Base-by-base conservation (phyloP, 2,888 invertebrate genomes). In the Loripinus fragilis region DNA sequence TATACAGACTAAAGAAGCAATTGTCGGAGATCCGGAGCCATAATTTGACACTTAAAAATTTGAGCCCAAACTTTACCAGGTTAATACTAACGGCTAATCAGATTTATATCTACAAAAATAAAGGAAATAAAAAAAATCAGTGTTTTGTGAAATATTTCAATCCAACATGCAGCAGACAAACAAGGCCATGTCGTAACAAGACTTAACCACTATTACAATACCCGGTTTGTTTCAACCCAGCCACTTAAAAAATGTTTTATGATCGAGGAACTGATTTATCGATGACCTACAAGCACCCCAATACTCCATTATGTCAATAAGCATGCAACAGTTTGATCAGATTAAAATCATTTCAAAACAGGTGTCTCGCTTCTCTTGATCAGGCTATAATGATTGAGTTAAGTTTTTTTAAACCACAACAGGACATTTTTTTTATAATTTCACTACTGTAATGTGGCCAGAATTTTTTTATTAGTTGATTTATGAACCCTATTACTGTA, bases 251-350 rank as follows among this genome's bases (percentile, higher is more conserved):
- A 60, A 52, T 41, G 28, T 41, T 71, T 71, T 55, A 71, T 55
- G 55, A 55, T 55, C 30, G 23, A 55, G 17, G 35, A 52, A 55
- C 52, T 71, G 71, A 71, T 71, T 71, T 71, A 38, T 15, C 7
- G 41, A 28, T 71, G 71, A 71, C 71, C 71, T 25, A 60, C 41
- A 71, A 71, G 52, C 55, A 55, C 71, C 52, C 25, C 7, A 33
- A 60, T 10, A 60, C 60, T 12, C 10, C 60, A 60, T 17, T n/a
- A 60, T 60, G 60, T 60, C 60, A 60, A 33, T 60, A 60, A 30
- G 60, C 60, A 60, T 30, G 60, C 60, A 60, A 60, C 33, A 60
- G 15, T 60, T 33, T 60, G 33, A 33, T 60, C 28, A 7, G 60
- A 60, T 60, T 28, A 23, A 33, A 60, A 52, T 2, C 25, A 52